Conservation (phyloP, 2,888 invertebrate genomes). For the Acrobasis consociella region DNA sequence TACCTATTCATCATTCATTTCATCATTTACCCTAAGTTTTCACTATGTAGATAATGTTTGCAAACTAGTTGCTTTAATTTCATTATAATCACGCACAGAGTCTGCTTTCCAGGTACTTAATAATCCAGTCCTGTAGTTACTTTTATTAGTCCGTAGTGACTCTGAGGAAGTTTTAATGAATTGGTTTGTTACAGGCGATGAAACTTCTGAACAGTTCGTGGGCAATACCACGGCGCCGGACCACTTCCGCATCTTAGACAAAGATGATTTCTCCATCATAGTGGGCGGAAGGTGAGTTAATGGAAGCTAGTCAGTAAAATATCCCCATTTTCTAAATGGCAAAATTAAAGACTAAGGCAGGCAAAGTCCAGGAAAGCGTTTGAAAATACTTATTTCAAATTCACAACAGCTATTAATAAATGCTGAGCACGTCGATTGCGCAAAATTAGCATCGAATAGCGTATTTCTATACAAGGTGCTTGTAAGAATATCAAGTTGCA, state of each 20-base stretch:
- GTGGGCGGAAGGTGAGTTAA: slow-evolving; percentile 92
- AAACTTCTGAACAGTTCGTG: slow-evolving; percentile 88
- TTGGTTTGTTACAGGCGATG: slow-evolving; percentile 85
- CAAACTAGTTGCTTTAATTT: not conserved
- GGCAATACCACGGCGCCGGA: slow-evolving; percentile 92
- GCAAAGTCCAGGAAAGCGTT: not conserved
- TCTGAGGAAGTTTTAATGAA: slow-evolving; percentile 48
- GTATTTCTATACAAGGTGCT: slow-evolving; percentile 34
- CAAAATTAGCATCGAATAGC: slow-evolving; percentile 37
- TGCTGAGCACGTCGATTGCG: slow-evolving; percentile 34
- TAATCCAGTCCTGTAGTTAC: slow-evolving; percentile 30
- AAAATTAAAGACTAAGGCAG: not conserved
- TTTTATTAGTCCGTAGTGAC: slow-evolving; percentile 28
- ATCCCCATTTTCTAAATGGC: slow-evolving; percentile 9
- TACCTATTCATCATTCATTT: too few relatives aligned
- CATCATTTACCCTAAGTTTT: too few relatives aligned
- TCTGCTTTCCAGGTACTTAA: slow-evolving; percentile 11
- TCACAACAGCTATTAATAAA: slow-evolving; percentile 26
- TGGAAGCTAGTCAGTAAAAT: slow-evolving; percentile 20
- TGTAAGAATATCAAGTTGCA: slow-evolving; percentile 33
- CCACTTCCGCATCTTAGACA: slow-evolving; percentile 94
- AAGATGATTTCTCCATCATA: slow-evolving; percentile 92
- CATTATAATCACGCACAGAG: not conserved
- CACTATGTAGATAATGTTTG: too few relatives aligned
- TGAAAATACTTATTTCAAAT: slow-evolving; percentile 26